phyloP scores from a whole-genome alignment of 2,888 invertebrate genomes.

The Drosophila atripex region DNA sequence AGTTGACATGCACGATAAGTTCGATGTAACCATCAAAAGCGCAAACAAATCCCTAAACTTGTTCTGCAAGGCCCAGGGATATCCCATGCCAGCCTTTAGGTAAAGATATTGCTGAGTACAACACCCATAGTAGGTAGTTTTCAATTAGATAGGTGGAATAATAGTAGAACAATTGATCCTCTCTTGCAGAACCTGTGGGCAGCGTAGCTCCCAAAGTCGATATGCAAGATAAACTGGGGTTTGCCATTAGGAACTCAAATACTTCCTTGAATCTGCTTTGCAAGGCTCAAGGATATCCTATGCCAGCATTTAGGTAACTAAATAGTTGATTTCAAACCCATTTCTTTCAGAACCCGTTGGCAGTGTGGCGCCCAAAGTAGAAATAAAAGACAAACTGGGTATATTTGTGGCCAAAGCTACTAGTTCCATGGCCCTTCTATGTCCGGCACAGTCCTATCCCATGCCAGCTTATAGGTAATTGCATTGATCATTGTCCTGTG shows the following conservation, averaged over 20 bases:
- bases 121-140: background rate
- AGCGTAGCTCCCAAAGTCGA: slow-evolving; percentile 87
- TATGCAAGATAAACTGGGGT: slow-evolving; percentile 86
- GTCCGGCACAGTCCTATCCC: slow-evolving; percentile 89
- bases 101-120: slow-evolving; percentile 58
- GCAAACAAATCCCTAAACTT: slow-evolving; percentile 80
- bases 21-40: slow-evolving; percentile 76
- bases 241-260: slow-evolving; percentile 44
- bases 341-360: slow-evolving; percentile 84
- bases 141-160: background rate
- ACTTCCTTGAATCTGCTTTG: slow-evolving; percentile 82
- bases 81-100: slow-evolving; percentile 84
- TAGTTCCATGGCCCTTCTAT: slow-evolving; percentile 84
- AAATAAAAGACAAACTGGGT: slow-evolving; percentile 86
- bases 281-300: slow-evolving; percentile 89
- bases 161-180: background rate
- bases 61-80: slow-evolving; percentile 90
- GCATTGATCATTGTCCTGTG: background rate
- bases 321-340: slow-evolving; percentile 12
- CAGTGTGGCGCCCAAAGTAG: slow-evolving; percentile 86
- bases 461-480: slow-evolving; percentile 85
- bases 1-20: slow-evolving; percentile 85
- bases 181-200: slow-evolving; percentile 84
- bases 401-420: slow-evolving; percentile 61
- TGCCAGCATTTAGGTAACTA: slow-evolving; percentile 86